phyloP scores from a whole-genome alignment of 2,797 vertebrate genomes.

The Coregonus sp. region DNA sequence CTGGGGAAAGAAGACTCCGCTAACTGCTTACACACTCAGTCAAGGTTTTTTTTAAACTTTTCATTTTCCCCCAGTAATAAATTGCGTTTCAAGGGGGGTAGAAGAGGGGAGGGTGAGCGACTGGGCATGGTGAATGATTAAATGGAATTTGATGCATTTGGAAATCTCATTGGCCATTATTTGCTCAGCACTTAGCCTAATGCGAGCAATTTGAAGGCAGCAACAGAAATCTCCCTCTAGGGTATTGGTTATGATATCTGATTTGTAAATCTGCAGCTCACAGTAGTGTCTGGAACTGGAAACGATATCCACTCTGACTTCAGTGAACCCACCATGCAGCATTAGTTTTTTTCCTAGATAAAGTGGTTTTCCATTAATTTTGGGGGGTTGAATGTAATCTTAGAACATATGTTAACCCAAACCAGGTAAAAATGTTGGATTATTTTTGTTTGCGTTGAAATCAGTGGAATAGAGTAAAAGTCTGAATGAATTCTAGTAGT shows the following conservation, averaged over 20 bases:
- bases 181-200: slow-evolving; percentile 58
- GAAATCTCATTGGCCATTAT: slow-evolving; percentile 64
- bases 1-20: slow-evolving; percentile 6
- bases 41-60: slow-evolving; percentile 61
- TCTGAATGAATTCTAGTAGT: background rate
- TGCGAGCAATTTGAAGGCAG: slow-evolving; percentile 6
- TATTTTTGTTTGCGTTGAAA: background rate
- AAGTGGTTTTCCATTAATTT: background rate
- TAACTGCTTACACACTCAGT: slow-evolving; percentile 16
- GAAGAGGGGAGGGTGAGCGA: slow-evolving; percentile 30
- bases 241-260: background rate
- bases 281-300: background rate
- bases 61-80: slow-evolving; percentile 56
- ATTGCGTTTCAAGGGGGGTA: slow-evolving; percentile 55
- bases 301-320: background rate
- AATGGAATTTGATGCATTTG: slow-evolving; percentile 69
- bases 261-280: background rate
- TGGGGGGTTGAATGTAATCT: background rate
- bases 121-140: slow-evolving; percentile 48
- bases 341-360: background rate
- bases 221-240: background rate
- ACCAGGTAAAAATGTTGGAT: background rate
- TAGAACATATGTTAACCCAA: background rate
- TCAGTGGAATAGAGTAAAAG: background rate
- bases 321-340: background rate